Base-by-base conservation (phyloP, 2,888 invertebrate genomes). In the Siphlonurus alternatus region DNA sequence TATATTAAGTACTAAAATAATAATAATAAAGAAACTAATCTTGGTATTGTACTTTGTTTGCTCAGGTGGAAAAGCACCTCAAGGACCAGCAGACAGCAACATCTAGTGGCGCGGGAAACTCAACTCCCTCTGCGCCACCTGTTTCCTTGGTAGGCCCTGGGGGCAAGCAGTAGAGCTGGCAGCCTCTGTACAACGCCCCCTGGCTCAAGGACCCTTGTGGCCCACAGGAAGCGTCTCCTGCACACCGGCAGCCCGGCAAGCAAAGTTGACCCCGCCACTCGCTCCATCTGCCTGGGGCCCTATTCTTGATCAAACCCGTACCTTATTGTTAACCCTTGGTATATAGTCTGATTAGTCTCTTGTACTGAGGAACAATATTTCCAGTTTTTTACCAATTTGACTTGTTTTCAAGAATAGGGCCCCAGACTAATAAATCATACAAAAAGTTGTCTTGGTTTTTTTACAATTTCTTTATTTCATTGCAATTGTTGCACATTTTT, bases 21-120 rank as follows among this genome's bases (percentile, higher is more conserved):
- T n/a, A n/a, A n/a, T n/a, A n/a, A n/a, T n/a, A n/a, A n/a, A n/a
- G n/a, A n/a, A n/a, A n/a, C n/a, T n/a, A n/a, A n/a, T n/a, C n/a
- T n/a, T n/a, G n/a, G n/a, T n/a, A n/a, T n/a, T n/a, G n/a, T n/a
- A n/a, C n/a, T n/a, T n/a, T n/a, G n/a, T n/a, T 59, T 64, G 38
- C n/a, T 24, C 67, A 74, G 74, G 73, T 74, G 65, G 74, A 74
- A 65, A 75, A 75, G 68, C 71, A 73, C 67, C 66, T 72, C 51
- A 73, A 73, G 69, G 75, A 75, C 65, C 70, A 71, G 64, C 63
- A 63, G 63, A 67, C 70, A 68, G 69, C 62, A 67, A 66, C 56
- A 63, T 65, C 53, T 67, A 66, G 53, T 51, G 62, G 54, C 10
- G 62, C 64, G 60, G 65, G 64, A 56, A 56, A 56, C 56, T 10